A percentile compares a stretch with the other conserved stretches of the same genome.
Conservation (phyloP, 2,113 vertebrate genomes). For the Hippocampus zosterae region DNA sequence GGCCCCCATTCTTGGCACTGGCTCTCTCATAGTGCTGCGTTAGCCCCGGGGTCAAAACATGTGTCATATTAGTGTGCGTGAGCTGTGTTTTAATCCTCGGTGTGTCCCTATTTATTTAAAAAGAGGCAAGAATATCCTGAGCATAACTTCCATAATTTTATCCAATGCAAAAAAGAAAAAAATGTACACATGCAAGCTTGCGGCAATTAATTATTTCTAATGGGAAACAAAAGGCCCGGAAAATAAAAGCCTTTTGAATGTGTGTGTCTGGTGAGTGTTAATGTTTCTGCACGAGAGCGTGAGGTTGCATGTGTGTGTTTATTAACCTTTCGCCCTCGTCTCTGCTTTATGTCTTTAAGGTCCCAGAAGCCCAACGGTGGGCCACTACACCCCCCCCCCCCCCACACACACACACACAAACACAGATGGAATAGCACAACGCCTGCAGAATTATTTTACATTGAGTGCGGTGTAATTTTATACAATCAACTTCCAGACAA, state of each 20-base stretch:
- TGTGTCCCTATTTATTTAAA: background rate
- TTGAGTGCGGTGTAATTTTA: background rate
- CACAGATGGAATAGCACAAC: slow-evolving; percentile 25
- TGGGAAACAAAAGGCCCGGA: slow-evolving; percentile 5
- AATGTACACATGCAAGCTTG: background rate
- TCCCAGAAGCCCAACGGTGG: slow-evolving; percentile 46
- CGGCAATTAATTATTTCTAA: slow-evolving; percentile 8
- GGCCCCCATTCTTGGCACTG: slow-evolving; percentile 18
- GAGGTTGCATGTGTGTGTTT: slow-evolving; percentile 40
- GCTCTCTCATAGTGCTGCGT: background rate
- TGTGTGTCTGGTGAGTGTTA: slow-evolving; percentile 31
- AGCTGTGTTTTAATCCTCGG: slow-evolving; percentile 1
- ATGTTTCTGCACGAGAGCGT: slow-evolving; percentile 14
- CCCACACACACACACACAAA: slow-evolving; percentile 13
- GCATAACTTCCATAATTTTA: background rate
- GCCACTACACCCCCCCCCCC: slow-evolving; percentile 33
- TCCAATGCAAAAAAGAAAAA: slow-evolving; percentile 6
- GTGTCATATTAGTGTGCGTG: slow-evolving; percentile 14
- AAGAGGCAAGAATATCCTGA: background rate
- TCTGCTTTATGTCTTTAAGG: slow-evolving; percentile 59
- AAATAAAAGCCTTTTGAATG: slow-evolving; percentile 11
- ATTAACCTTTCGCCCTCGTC: slow-evolving; percentile 61
- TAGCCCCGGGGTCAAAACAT: slow-evolving; percentile 27
- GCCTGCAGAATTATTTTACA: background rate
- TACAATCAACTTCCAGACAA: background rate